Percentiles rank a stretch among this genome's conserved stretches.
Evolutionary conservation across 2,797 vertebrate species (phyloP).

Genomic region (Poliocrania exsul): DNA sequence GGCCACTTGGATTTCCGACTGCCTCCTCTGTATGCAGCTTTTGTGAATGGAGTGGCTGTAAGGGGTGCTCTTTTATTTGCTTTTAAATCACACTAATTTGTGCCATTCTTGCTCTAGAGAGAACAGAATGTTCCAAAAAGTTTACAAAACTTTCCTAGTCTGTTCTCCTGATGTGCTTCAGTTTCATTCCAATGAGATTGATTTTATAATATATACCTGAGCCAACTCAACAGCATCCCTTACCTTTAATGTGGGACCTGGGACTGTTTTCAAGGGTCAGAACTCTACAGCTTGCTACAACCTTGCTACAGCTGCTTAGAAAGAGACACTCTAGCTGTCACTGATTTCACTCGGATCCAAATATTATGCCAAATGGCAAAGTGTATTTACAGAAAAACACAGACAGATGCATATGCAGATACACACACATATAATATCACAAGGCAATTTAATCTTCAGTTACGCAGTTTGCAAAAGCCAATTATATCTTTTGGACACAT

Average conservation of each 20-base stretch:
- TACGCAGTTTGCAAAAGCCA: background rate
- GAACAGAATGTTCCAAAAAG: background rate
- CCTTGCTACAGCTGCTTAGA: background rate
- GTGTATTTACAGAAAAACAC: background rate
- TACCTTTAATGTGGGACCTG: background rate
- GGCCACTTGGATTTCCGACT: slow-evolving; percentile 80
- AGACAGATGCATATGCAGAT: background rate
- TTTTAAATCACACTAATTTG: slow-evolving; percentile 24
- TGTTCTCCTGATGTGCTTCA: background rate
- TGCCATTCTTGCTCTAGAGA: background rate
- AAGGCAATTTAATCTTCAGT: background rate
- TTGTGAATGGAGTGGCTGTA: slow-evolving; percentile 93
- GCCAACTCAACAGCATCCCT: background rate
- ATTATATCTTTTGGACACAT: background rate
- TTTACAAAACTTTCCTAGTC: background rate
- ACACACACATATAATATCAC: background rate
- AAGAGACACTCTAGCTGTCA: background rate
- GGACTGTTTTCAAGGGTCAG: background rate
- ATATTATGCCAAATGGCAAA: background rate
- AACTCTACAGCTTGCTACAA: background rate
- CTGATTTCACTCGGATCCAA: background rate
- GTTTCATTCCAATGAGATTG: background rate
- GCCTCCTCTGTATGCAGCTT: slow-evolving; percentile 87
- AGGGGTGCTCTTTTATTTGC: slow-evolving; percentile 53
- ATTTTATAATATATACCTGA: background rate